These are phyloP conservation scores for Drosophila pachea DNA, from an alignment of 1,140 invertebrate genomes.

Conservation along the genomic window DNA sequence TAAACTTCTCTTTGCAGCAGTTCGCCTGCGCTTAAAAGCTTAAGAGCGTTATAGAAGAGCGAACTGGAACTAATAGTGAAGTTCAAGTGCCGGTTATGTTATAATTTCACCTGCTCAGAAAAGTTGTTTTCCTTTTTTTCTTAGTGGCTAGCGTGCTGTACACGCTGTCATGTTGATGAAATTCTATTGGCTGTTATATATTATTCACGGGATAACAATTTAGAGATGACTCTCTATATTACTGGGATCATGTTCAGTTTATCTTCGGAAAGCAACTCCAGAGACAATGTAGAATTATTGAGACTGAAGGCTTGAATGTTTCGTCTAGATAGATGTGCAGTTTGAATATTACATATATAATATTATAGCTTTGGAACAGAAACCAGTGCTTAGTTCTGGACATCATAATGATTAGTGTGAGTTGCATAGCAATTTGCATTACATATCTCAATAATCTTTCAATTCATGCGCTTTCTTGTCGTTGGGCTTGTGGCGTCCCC, in stretches of 20 bases:
- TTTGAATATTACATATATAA: too few species aligned
- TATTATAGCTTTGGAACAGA: too few species aligned
- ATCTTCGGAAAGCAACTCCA: background rate
- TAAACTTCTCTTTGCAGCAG: conserved; percentile 12
- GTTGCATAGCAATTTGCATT: conserved; percentile 64
- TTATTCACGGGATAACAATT: too few species aligned
- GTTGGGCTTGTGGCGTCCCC: conserved; percentile 9
- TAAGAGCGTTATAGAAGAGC: conserved; percentile 35
- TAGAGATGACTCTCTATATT: too few species aligned
- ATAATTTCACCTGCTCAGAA: conserved; percentile 37
- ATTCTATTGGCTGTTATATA: conserved; percentile 45
- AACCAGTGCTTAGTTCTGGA: background rate
- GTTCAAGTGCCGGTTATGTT: conserved; percentile 68
- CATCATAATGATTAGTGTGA: conserved; percentile 72
- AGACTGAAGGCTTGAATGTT: too few species aligned
- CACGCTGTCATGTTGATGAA: conserved; percentile 59
- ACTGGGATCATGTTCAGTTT: too few species aligned
- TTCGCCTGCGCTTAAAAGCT: conserved; percentile 22
- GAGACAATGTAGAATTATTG: too few species aligned
- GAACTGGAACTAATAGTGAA: conserved; percentile 30
- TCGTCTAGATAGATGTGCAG: too few species aligned
- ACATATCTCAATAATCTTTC: conserved; percentile 67
- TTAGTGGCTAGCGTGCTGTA: conserved; percentile 26
- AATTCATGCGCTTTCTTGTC: conserved; percentile 55
- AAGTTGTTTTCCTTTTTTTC: conserved; percentile 14